These are phyloP conservation scores for Zaprionus nigranus DNA, from an alignment of 1,140 invertebrate species.

Conservation along the genomic window DNA sequence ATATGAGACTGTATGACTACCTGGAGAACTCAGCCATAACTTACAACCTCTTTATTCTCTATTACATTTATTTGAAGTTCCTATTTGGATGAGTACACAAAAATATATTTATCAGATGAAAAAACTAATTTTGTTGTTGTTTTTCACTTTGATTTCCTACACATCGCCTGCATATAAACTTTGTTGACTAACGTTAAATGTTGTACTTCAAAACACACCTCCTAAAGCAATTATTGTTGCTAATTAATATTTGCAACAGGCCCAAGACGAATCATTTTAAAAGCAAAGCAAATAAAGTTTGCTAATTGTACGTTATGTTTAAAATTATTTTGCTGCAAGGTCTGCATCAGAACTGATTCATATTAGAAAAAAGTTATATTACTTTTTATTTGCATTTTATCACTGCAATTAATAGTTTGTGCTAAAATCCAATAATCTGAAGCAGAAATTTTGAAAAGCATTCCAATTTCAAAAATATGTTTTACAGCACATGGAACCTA, in stretches of 20 bases:
- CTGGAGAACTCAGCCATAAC: too few relatives aligned
- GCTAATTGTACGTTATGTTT: constrained; percentile 40
- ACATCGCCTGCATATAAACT: too few relatives aligned
- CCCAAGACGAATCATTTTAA: background rate
- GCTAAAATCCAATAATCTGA: background rate
- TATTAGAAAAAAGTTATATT: background rate
- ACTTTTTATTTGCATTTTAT: background rate
- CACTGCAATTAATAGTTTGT: constrained; percentile 8
- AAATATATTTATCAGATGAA: too few relatives aligned
- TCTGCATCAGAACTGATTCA: constrained; percentile 13
- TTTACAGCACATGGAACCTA: constrained; percentile 22
- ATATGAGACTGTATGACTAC: too few relatives aligned
- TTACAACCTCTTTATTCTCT: too few relatives aligned
- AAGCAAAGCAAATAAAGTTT: constrained; percentile 31
- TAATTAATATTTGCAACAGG: constrained; percentile 30
- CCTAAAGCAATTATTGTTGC: constrained; percentile 23
- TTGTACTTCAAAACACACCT: constrained; percentile 16
- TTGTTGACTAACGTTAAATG: too few relatives aligned
- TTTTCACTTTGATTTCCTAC: too few relatives aligned
- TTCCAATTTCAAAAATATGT: constrained; percentile 12
- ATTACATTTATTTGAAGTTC: too few relatives aligned
- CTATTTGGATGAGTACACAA: too few relatives aligned
- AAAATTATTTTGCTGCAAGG: constrained; percentile 29
- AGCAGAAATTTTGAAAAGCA: background rate
- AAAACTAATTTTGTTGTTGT: too few relatives aligned